Conservation (phyloP, 2,113 vertebrate genomes). For the Caranx ignobilis region DNA sequence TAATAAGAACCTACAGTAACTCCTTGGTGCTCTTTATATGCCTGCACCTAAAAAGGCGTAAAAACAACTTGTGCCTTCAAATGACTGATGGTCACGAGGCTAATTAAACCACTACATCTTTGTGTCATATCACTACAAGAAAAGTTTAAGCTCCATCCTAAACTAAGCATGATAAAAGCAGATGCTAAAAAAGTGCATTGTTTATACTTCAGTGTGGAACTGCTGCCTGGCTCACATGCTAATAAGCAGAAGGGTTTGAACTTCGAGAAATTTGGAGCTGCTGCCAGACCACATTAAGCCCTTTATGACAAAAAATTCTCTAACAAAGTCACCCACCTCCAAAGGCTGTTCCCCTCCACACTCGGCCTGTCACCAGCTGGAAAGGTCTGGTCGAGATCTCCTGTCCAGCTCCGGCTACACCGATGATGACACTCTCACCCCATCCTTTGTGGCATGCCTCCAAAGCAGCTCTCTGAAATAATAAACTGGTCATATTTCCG, state of each 20-base stretch:
- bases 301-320: not conserved
- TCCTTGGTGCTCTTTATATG: not conserved
- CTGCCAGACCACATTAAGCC: not conserved
- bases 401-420: conserved; percentile 84
- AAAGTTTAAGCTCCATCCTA: not conserved
- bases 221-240: not conserved
- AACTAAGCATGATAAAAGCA: not conserved
- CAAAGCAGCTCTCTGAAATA: conserved; percentile 86
- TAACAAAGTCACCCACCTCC: conserved; percentile 84
- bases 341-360: conserved; percentile 90
- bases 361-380: conserved; percentile 88
- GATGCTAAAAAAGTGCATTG: not conserved
- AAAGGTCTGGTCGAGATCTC: conserved; percentile 87
- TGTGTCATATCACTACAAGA: not conserved
- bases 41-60: not conserved
- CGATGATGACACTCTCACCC: conserved; percentile 89
- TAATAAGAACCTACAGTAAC: not conserved
- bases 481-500: not conserved
- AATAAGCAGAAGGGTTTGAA: not conserved
- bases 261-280: not conserved
- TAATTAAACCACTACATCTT: conserved; percentile 3
- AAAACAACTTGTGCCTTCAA: too few species aligned
- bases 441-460: conserved; percentile 87
- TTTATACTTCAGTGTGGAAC: not conserved
- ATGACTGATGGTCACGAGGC: not conserved